Evolutionary conservation across 1,140 invertebrate genomes (phyloP), one percentile per base, ranked within the genome.

Genomic region (Cotesia typhae): DNA sequence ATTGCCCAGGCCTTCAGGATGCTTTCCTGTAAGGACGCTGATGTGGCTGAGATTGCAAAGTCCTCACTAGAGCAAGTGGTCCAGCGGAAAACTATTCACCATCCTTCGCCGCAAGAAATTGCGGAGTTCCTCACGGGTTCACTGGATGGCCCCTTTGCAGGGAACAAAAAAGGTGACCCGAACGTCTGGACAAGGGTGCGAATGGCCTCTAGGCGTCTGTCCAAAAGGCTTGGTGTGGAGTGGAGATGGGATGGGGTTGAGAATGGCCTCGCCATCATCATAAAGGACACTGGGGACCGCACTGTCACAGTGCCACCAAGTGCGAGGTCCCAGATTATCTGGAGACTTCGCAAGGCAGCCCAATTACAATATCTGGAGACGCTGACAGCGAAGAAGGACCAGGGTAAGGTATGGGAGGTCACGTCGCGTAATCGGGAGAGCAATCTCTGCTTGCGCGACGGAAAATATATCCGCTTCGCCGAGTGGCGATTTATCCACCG

Each of bases 1-100:
- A 47, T 75, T 6, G 60, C 66, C 9, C 76, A 80, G 14, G 67
- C 68, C 3, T 74, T 65, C 51, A 70, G 67, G 41, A 71, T 75
- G 61, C 63, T 79, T 3, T 75, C 63, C 6, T 72, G 64, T 17
- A 28, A 37, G 7, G 78, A 79, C 28, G 0, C 1, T 1, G 9
- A 10, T 1, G 70, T 76, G 2, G 59, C 59, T 17, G 59, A 36
- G 12, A 20, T 5, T 5, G 53, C 53, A 0, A 57, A 9, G 17
- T 20, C n/a, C 17, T 57, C 53, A 17, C 53, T 20, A 0, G 53
- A 17, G 14, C n/a, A 17, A 6, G 53, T n/a, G 53, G 53, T 57
- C 53, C 53, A 57, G 53, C 9, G 4, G 1, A 5, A 14, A 14
- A 14, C 53, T 0, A 2, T 5, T 20, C 53, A 57, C 53, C 4